Evolutionary conservation across 2,888 invertebrate species (phyloP), one percentile per base, ranked within the genome.

Genomic region (Chrysolina oricalcia): DNA sequence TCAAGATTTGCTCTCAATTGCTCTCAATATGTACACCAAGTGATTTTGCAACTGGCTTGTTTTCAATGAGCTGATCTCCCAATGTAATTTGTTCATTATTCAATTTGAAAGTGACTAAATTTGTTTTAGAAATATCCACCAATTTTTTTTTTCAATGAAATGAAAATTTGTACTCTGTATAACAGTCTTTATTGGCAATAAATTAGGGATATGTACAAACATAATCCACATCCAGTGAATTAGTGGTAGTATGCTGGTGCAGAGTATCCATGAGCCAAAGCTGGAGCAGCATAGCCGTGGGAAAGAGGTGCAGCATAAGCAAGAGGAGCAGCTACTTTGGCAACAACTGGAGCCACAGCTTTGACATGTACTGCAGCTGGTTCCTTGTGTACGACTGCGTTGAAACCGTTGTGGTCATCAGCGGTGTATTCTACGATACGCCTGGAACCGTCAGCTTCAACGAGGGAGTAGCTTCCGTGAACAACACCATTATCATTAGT

Each of bases 401-500:
- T 90, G 86, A 91, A 91, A 70, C 91, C 91, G 76, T 86, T 89
- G 81, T 89, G 89, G 19, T 88, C 87, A 83, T 91, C 91, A 35
- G 91, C 89, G 71, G 88, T 88, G 84, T 91, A 91, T 21, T 90
- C 89, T 15, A 91, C 91, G 53, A 88, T 87, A 75, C 91, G 89
- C 73, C 87, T 88, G 80, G 88, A 88, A 23, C 91, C 91, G 85
- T 91, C 91, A 43, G 91, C 83, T 78, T 91, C 91, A 75, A 91
- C 86, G 2, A 91, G 83, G 70, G 90, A 91, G 86, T 90, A 90
- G 87, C 90, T 90, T 1, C 91, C 90, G 71, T 72, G 87, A 48
- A 89, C 84, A 80, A 89, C 89, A 82, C 89, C 90, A 4, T 90
- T 90, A 56, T 89, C 88, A 75, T 92, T 91, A 78, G 91, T 91